Base-by-base conservation (phyloP, 2,888 invertebrate species). In the Chloroclystis v-ata region DNA sequence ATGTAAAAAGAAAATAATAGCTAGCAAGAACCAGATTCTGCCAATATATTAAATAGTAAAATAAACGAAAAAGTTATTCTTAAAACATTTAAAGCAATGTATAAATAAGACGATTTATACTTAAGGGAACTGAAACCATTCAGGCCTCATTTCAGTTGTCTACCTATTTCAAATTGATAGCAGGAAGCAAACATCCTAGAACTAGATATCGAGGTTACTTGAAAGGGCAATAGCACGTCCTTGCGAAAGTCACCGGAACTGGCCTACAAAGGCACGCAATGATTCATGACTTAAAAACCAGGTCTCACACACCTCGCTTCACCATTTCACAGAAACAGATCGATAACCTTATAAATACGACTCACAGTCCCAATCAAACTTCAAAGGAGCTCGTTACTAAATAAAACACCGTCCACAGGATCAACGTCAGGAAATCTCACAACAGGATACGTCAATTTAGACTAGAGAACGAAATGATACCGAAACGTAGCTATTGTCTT, bases 381-480 rank as follows among this genome's bases (percentile, higher is more conserved):
- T 81, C 81, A 81, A 81, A 78, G 75, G 39, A 65, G 65, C 61
- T 70, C 65, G 69, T 72, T 70, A 79, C 75, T 75, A 75, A 78
- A 75, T 78, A 75, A 75, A 74, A 74, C 72, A 72, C 62, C 57
- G 65, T 69, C 61, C 16, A 16, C 67, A 72, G 75, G 78, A 82
- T 81, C 78, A 82, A 78, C 75, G 74, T 71, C 72, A 76, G 78
- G 77, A 79, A 80, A 82, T 78, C 78, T 72, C 75, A 82, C 78
- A 75, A 77, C 85, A 85, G 85, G 85, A 85, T 82, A 75, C 75
- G 80, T 84, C 82, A 81, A 80, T 85, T 85, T 76, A 75, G 79
- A 80, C 78, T 75, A 79, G 75, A 72, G 73, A 75, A 74, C 64
- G 37, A 61, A 73, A 69, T 65, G 63, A 67, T 65, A 61, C 65